Evolutionary conservation across 2,113 vertebrate genomes (phyloP), one percentile per base, ranked within the genome.

Genomic region (Corythoichthys haematopterus): DNA sequence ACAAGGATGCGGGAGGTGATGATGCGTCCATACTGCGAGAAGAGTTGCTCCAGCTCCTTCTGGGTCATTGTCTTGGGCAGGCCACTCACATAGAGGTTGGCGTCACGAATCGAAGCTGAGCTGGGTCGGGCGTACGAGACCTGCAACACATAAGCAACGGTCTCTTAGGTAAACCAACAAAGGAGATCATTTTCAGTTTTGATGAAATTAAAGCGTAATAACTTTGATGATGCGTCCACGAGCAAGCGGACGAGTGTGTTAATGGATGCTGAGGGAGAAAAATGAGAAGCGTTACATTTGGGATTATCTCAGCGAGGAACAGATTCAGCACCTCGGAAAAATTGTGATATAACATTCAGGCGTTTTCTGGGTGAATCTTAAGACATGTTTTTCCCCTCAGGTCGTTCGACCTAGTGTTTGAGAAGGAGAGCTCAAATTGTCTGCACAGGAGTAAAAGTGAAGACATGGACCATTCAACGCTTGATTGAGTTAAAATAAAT

Each of bases 1-100:
- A 99, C 97, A 81, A 99, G 95, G 94, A 99, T 99, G 81, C 97
- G 94, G 81, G 97, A 99, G 90, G 97, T 99, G 93, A 99, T 99
- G 92, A 99, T 99, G 85, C 97, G 97, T 78, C 97, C 97, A 13
- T 99, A 99, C 91, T 99, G 97, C 71, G 97, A 99, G 91, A 99
- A 99, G 79, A 99, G 94, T 89, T 99, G 97, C 88, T 99, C 98
- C 89, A 99, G 92, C 75, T 99, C 97, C 87, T 99, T 99, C 93
- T 99, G 98, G 88, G 95, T 97, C 97, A 99, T 99, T 61, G 97
- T 98, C 91, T 99, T 99, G 69, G 98, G 98, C 88, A 99, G 94
- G 86, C 98, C 98, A 76, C 98, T 99, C 85, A 99, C 98, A 15
- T 99, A 99, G 80, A 99, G 91, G 90, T 99, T 99, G 6, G 98